These are phyloP conservation scores for Maconellicoccus hirsutus DNA, from an alignment of 1,140 invertebrate species.

Conservation along the genomic window DNA sequence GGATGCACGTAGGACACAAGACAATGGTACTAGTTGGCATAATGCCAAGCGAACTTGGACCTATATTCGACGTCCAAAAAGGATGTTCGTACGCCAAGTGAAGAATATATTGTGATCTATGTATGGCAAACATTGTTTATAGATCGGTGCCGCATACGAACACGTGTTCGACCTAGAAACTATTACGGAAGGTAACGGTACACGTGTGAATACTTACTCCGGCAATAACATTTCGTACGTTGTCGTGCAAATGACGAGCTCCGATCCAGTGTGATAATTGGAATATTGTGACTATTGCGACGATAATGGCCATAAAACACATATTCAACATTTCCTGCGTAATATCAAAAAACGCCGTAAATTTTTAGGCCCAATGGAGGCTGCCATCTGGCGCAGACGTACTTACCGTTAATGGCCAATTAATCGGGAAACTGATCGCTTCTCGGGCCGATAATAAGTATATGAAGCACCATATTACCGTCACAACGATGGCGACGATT, in stretches of 20 bases:
- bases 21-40: no score
- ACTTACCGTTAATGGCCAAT: constrained; percentile 73
- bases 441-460: constrained; percentile 68
- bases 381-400: no score
- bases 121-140: not conserved
- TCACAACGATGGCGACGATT: constrained; percentile 65
- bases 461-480: constrained; percentile 64
- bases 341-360: no score
- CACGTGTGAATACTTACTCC: constrained; percentile 12
- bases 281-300: not conserved
- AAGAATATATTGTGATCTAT: no score
- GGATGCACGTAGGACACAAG: no score
- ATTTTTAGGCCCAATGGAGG: no score
- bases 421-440: constrained; percentile 60
- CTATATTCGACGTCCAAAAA: no score
- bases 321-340: constrained; percentile 16
- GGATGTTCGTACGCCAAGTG: no score
- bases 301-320: constrained; percentile 7
- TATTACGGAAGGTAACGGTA: not conserved
- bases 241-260: not conserved
- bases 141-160: not conserved
- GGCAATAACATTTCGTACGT: not conserved
- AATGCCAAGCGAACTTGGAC: no score
- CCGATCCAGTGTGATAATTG: constrained; percentile 1
- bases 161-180: constrained; percentile 2